Percentiles rank a stretch among this genome's conserved stretches.
phyloP scores from a whole-genome alignment of 1,140 invertebrate genomes.

The Bombus pyrosoma region DNA sequence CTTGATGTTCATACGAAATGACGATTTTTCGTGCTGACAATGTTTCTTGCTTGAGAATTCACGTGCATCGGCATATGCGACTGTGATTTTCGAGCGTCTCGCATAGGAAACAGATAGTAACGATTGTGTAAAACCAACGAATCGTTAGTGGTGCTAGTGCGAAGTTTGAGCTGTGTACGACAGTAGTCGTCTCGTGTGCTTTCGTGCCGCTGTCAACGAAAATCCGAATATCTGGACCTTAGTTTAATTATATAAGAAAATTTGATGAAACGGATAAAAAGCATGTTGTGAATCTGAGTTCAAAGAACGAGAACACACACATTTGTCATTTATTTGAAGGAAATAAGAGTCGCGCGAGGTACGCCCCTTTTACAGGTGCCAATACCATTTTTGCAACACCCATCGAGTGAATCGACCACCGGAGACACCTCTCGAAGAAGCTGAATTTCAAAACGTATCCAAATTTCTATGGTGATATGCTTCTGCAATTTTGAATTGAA shows the following conservation, averaged over 20 bases:
- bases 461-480: not conserved
- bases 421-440: not conserved
- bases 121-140: not conserved
- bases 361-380: conserved; percentile 55
- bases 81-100: conserved; percentile 3
- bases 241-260: conserved; percentile 7
- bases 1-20: conserved; percentile 69
- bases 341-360: conserved; percentile 24
- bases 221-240: not conserved
- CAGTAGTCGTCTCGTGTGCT: conserved; percentile 33
- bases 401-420: conserved; percentile 11
- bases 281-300: not conserved
- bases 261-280: not conserved
- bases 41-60: conserved; percentile 7
- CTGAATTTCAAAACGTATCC: not conserved
- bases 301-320: not conserved
- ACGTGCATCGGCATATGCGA: not conserved
- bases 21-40: conserved; percentile 68
- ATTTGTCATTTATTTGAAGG: not conserved
- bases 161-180: conserved; percentile 42
- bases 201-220: conserved; percentile 44
- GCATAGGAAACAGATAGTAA: not conserved
- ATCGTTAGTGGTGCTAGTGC: conserved; percentile 30
- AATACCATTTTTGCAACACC: conserved; percentile 42
- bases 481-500: not conserved